Conservation (phyloP, 2,113 vertebrate genomes). For the Nestor notabilis region DNA sequence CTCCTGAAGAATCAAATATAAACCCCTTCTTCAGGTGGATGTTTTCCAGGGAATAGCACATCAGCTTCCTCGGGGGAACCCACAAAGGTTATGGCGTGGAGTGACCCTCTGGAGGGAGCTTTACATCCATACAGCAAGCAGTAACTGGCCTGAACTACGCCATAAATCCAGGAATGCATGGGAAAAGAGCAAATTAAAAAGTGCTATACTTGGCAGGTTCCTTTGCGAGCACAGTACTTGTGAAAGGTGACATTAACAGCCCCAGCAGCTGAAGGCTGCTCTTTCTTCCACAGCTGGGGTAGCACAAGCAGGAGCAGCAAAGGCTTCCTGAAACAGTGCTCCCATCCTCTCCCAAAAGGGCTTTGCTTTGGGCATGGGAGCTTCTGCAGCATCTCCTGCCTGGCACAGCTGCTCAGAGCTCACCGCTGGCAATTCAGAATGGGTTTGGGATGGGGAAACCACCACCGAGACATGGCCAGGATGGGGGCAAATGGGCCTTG, state of each 20-base stretch:
- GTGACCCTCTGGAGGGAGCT: background rate
- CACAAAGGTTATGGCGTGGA: background rate
- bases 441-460: background rate
- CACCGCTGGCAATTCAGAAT: accelerated
- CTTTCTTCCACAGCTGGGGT: background rate
- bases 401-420: background rate
- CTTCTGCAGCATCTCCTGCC: accelerated
- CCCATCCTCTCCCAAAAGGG: background rate
- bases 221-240: accelerated
- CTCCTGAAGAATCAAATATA: background rate
- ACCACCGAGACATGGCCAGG: accelerated
- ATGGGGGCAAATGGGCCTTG: accelerated
- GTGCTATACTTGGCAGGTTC: constrained; percentile 53
- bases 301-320: background rate
- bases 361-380: background rate
- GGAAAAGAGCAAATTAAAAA: constrained; percentile 35
- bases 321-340: background rate
- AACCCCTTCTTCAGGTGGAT: background rate
- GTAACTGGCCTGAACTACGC: background rate
- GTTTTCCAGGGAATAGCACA: background rate
- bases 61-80: background rate
- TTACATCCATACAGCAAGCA: background rate
- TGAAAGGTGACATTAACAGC: background rate
- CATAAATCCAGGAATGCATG: constrained; percentile 45
- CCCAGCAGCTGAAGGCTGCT: background rate